Conservation (phyloP, 2,888 invertebrate genomes). For the Teinopalpus imperialis region DNA sequence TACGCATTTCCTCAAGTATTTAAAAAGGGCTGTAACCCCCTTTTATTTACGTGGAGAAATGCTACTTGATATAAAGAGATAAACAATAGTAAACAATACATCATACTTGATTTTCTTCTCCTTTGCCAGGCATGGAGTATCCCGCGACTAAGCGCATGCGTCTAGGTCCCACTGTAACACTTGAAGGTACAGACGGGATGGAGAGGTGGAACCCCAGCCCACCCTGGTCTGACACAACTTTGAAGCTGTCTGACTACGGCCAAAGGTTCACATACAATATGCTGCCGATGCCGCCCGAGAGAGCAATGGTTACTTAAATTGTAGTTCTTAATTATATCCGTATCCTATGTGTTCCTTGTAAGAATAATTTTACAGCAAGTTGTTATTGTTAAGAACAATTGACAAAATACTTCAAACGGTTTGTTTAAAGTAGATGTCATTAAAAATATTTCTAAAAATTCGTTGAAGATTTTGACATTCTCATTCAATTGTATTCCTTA, state of each 20-base stretch:
- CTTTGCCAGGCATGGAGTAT: constrained; percentile 60
- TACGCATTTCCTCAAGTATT: no score
- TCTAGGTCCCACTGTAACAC: constrained; percentile 46
- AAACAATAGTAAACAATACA: no score
- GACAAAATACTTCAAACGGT: no score
- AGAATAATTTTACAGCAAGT: not conserved
- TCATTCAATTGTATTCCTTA: no score
- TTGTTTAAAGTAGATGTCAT: no score
- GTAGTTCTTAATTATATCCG: not conserved
- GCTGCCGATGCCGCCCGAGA: constrained; percentile 85
- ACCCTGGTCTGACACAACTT: constrained; percentile 91
- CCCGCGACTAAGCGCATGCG: constrained; percentile 68
- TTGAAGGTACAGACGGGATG: constrained; percentile 86
- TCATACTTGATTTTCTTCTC: no score
- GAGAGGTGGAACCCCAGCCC: constrained; percentile 94
- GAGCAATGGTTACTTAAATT: constrained; percentile 65
- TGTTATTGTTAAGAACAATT: no score
- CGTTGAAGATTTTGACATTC: no score
- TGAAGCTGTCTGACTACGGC: constrained; percentile 90
- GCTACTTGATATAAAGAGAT: no score
- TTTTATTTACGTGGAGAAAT: no score
- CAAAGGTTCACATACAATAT: constrained; percentile 91
- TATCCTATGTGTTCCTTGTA: constrained; percentile 11
- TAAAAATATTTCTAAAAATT: no score
- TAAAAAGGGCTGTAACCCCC: no score